Conservation (phyloP, 1,140 invertebrate genomes). For the Monomorium pharaonis region DNA sequence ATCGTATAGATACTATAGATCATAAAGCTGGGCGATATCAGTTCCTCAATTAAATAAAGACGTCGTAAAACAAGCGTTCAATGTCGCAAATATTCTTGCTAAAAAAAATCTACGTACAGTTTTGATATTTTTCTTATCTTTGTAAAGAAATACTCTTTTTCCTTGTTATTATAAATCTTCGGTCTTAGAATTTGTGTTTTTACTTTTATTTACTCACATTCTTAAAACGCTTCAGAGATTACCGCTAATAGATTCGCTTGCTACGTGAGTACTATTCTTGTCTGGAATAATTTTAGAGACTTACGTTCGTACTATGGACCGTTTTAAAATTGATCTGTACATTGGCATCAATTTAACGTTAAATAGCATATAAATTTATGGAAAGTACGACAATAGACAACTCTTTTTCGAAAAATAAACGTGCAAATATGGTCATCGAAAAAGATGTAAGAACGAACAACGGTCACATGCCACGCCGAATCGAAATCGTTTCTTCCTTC, state of each 20-base stretch:
- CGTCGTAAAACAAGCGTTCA: background rate
- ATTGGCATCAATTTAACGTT: background rate
- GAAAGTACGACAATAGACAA: background rate
- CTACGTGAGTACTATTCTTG: background rate
- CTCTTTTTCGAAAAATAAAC: background rate
- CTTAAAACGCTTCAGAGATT: background rate
- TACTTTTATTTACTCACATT: background rate
- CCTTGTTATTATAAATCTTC: background rate
- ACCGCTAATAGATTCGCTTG: background rate
- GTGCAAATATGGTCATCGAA: background rate
- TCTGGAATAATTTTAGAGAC: background rate
- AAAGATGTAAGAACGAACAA: background rate
- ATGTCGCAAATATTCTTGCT: background rate
- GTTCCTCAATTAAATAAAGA: background rate
- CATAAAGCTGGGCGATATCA: background rate
- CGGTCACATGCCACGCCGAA: background rate
- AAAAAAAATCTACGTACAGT: background rate
- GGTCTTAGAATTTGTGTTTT: background rate
- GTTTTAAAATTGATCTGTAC: background rate
- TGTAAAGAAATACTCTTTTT: background rate
- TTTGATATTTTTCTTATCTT: background rate
- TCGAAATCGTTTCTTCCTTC: background rate
- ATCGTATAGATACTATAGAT: background rate
- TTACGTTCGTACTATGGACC: background rate
- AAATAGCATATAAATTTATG: background rate